Conservation (phyloP, 2,888 invertebrate species). For the Capitulum mitella region DNA sequence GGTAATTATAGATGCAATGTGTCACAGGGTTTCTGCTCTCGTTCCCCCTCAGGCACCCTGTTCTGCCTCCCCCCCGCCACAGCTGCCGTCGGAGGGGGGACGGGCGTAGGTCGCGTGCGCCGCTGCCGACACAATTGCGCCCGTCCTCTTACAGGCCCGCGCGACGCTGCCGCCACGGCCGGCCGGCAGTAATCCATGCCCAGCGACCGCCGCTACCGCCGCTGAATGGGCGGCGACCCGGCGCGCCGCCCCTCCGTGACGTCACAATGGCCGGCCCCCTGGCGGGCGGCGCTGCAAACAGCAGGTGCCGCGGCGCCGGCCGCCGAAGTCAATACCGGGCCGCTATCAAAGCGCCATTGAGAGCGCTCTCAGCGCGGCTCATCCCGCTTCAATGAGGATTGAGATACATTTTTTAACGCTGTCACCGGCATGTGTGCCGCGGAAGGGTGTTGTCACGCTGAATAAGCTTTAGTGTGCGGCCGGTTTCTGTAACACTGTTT, state of each 20-base stretch:
- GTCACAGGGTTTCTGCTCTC: no score
- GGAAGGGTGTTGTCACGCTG: conserved; percentile 12
- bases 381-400: neutral
- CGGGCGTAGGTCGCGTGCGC: no score
- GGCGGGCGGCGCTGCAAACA: neutral
- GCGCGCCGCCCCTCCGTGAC: neutral
- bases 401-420: neutral
- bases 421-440: neutral
- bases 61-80: no score
- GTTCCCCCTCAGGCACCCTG: no score
- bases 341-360: neutral
- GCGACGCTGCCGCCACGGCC: no score
- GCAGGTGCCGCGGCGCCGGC: neutral
- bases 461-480: neutral
- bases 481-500: conserved; percentile 1
- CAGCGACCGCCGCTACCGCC: no score
- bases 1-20: no score
- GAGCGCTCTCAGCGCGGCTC: neutral
- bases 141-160: no score
- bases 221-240: no score
- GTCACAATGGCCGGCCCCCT: conserved; percentile 3
- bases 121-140: no score
- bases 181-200: no score
- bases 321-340: neutral
- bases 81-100: no score